Conservation (phyloP, 2,113 vertebrate genomes). For the Odobenus rosmarus region DNA sequence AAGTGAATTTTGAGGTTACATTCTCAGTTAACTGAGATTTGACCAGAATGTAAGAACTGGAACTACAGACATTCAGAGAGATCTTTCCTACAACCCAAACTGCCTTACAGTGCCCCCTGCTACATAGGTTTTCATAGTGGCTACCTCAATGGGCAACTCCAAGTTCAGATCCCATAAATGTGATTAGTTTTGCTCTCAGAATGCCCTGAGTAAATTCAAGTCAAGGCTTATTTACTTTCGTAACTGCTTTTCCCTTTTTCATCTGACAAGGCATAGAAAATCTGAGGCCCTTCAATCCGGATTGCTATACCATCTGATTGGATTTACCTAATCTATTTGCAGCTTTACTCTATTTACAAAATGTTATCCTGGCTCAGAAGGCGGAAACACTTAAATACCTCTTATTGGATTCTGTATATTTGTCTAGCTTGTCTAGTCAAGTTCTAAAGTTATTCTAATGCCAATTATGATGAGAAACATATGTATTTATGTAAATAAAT, state of each 20-base stretch:
- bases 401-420: not conserved
- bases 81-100: not conserved
- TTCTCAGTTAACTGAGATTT: conserved; percentile 10
- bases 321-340: not conserved
- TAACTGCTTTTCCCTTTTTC: not conserved
- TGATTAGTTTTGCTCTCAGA: conserved; percentile 22
- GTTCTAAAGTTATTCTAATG: not conserved
- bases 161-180: not conserved
- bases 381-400: not conserved
- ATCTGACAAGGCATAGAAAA: not conserved
- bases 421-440: not conserved
- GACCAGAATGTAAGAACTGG: not conserved
- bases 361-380: not conserved
- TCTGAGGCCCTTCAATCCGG: not conserved
- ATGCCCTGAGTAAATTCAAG: not conserved
- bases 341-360: not conserved
- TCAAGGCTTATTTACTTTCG: not conserved
- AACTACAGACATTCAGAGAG: not conserved
- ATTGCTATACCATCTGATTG: not conserved
- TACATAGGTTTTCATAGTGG: not conserved
- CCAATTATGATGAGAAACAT: not conserved
- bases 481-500: not conserved
- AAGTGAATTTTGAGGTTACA: not conserved
- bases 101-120: not conserved
- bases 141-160: not conserved